A percentile compares a stretch with the other conserved stretches of the same genome.
Conservation (phyloP, 2,113 vertebrate genomes). For the Alosa alosa region DNA sequence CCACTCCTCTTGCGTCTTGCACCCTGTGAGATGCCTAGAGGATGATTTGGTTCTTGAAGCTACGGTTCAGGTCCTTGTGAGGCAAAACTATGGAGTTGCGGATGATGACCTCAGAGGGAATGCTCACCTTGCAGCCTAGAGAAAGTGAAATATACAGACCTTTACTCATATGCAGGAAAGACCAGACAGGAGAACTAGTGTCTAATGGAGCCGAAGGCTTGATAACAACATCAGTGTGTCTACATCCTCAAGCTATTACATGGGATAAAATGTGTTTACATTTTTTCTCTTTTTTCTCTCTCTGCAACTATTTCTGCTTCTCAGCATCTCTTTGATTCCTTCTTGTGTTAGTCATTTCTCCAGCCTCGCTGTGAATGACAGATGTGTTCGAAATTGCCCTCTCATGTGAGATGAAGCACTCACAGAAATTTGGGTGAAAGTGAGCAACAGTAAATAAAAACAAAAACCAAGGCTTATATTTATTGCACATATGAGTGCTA, state of each 20-base stretch:
- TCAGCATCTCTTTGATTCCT: background rate
- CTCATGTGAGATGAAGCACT: background rate
- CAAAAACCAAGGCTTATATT: background rate
- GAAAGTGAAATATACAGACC: constrained; percentile 28
- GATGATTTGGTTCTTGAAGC: constrained; percentile 99
- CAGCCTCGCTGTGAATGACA: background rate
- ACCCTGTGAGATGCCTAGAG: constrained; percentile 66
- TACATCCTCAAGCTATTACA: background rate
- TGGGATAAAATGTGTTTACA: too few species aligned
- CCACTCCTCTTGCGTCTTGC: background rate
- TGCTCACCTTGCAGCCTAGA: constrained; percentile 89
- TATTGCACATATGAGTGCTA: background rate
- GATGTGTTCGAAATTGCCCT: background rate
- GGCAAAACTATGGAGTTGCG: constrained; percentile 97
- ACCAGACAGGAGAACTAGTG: background rate
- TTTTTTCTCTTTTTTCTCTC: background rate
- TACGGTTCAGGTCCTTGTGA: constrained; percentile 96
- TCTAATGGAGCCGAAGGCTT: background rate
- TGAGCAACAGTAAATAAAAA: background rate
- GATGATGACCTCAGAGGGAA: constrained; percentile 93
- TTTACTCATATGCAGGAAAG: background rate
- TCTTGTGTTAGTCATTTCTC: background rate
- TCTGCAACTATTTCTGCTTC: background rate
- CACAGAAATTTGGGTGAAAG: background rate
- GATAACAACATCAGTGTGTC: background rate